Conservation (phyloP, 2,888 invertebrate species). For the Elegia similella region DNA sequence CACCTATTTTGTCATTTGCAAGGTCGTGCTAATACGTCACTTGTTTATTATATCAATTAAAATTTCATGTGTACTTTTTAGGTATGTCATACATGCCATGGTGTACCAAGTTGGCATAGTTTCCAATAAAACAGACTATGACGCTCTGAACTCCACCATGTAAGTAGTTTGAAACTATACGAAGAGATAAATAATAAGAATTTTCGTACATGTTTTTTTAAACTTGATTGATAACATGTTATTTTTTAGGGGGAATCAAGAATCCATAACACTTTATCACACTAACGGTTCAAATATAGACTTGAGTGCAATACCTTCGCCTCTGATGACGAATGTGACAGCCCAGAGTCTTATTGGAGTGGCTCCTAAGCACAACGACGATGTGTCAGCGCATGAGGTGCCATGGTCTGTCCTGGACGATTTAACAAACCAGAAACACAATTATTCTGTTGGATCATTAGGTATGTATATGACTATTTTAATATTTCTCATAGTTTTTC, state of each 20-base stretch:
- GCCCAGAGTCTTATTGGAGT: slow-evolving; percentile 60
- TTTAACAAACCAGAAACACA: slow-evolving; percentile 23
- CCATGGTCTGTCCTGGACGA: slow-evolving; percentile 39
- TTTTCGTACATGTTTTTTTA: no score
- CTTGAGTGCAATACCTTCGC: slow-evolving; percentile 48
- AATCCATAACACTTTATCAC: slow-evolving; percentile 59
- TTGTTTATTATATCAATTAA: no score
- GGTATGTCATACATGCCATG: slow-evolving; percentile 69
- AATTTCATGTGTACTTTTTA: slow-evolving; percentile 22
- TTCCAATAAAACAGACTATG: slow-evolving; percentile 57
- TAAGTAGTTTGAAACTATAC: slow-evolving; percentile 31
- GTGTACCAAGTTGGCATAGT: slow-evolving; percentile 72
- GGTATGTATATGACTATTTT: background rate
- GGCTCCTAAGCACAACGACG: slow-evolving; percentile 37
- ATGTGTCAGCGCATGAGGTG: slow-evolving; percentile 15
- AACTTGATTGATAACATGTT: no score
- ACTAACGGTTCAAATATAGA: slow-evolving; percentile 59
- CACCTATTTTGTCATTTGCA: no score
- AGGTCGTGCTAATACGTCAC: no score
- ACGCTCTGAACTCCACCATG: slow-evolving; percentile 35
- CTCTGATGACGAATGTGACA: slow-evolving; percentile 63
- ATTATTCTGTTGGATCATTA: background rate
- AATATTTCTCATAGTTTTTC: no score
- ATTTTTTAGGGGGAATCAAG: slow-evolving; percentile 54
- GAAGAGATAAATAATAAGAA: no score